Evolutionary conservation across 2,113 vertebrate genomes (phyloP).

Genomic region (Cnemophilus loriae): DNA sequence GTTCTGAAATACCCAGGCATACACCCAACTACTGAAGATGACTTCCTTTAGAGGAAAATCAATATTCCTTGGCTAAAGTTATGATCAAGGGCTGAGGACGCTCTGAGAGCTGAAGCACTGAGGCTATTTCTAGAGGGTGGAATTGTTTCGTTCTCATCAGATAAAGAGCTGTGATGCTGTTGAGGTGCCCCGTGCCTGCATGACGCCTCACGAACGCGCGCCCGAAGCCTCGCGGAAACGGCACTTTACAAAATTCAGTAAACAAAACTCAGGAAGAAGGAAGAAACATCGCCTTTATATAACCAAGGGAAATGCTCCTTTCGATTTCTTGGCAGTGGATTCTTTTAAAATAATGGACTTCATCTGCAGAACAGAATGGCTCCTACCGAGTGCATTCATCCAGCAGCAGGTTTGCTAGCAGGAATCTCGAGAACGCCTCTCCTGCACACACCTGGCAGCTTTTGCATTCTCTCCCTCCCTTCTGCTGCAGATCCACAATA

Average conservation of each 20-base stretch:
- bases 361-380: neutral
- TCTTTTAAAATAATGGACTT: slow-evolving; percentile 29
- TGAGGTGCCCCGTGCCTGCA: neutral
- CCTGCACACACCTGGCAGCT: neutral
- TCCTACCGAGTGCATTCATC: neutral
- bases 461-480: neutral
- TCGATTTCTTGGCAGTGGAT: neutral
- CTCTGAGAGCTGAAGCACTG: neutral
- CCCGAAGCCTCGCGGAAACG: neutral
- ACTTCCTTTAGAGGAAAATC: neutral
- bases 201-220: accelerated
- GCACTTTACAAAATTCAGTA: neutral
- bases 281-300: neutral
- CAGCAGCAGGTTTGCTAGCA: neutral
- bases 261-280: neutral
- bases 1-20: neutral
- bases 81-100: neutral
- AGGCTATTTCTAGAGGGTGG: neutral
- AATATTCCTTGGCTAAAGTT: neutral
- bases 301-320: neutral
- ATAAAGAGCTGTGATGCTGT: neutral
- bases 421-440: neutral
- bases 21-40: neutral
- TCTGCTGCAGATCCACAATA: neutral
- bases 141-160: neutral